phyloP scores from a whole-genome alignment of 2,797 vertebrate genomes.

The Phalloptychus januarius region DNA sequence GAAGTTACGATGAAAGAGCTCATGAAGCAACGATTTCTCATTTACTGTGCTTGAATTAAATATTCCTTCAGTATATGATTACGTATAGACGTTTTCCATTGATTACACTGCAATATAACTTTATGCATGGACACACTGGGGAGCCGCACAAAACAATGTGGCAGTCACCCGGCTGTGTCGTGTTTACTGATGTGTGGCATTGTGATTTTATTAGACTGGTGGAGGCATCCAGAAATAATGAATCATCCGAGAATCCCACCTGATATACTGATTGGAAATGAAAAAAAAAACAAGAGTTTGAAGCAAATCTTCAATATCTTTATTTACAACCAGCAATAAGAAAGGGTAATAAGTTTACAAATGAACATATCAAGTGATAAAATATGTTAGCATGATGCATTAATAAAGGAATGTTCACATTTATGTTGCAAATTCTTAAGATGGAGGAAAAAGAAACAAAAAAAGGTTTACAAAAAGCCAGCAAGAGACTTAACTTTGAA shows the following conservation, averaged over 20 bases:
- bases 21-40: neutral
- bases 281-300: neutral
- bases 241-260: constrained; percentile 9
- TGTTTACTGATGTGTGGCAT: neutral
- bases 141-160: constrained; percentile 5
- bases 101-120: neutral
- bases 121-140: neutral
- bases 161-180: neutral
- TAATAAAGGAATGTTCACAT: constrained; percentile 10
- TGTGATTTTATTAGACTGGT: constrained; percentile 10
- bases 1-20: neutral
- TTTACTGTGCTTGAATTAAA: neutral
- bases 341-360: neutral
- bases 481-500: neutral
- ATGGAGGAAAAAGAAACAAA: neutral
- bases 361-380: neutral
- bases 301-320: constrained; percentile 17
- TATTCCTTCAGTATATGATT: neutral
- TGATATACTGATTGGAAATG: constrained; percentile 6
- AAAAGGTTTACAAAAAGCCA: accelerated
- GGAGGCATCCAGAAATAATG: neutral
- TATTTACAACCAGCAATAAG: constrained; percentile 18
- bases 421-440: neutral
- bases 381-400: constrained; percentile 5
- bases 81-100: neutral